These are phyloP conservation scores for Steinernema khuongi DNA, from an alignment of 1,140 invertebrate genomes.

Conservation along the genomic window DNA sequence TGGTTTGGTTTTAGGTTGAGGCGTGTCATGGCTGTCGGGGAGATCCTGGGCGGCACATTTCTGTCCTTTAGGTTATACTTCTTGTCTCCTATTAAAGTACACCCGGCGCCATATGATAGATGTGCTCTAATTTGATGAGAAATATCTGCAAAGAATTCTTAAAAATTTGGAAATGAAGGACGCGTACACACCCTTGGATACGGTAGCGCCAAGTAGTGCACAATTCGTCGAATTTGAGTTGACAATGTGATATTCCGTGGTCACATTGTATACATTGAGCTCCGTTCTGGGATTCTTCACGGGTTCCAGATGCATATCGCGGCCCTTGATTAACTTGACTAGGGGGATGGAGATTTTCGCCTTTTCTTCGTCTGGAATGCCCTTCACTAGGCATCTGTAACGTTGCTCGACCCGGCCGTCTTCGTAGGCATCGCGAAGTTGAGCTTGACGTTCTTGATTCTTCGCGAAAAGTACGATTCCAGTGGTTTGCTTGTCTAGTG, in stretches of 20 bases:
- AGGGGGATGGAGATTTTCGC: neutral
- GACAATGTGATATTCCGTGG: neutral
- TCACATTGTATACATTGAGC: neutral
- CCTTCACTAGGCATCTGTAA: neutral
- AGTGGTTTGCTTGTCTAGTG: neutral
- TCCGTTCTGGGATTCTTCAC: neutral
- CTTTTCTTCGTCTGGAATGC: neutral
- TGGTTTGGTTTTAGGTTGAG: neutral
- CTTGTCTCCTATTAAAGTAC: neutral
- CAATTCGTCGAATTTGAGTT: neutral
- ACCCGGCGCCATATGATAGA: neutral
- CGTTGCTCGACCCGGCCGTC: neutral
- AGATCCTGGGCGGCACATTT: neutral
- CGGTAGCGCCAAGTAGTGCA: neutral
- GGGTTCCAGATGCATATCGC: neutral
- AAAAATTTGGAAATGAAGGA: neutral
- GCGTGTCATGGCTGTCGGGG: neutral
- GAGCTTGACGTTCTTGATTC: neutral
- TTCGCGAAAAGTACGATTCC: neutral
- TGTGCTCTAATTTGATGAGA: neutral
- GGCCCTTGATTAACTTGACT: neutral
- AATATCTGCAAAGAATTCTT: too few species aligned
- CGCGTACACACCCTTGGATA: neutral
- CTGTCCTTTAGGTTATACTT: neutral
- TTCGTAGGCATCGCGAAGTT: neutral